phyloP scores from a whole-genome alignment of 2,113 vertebrate genomes.

The Nematolebias whitei region DNA sequence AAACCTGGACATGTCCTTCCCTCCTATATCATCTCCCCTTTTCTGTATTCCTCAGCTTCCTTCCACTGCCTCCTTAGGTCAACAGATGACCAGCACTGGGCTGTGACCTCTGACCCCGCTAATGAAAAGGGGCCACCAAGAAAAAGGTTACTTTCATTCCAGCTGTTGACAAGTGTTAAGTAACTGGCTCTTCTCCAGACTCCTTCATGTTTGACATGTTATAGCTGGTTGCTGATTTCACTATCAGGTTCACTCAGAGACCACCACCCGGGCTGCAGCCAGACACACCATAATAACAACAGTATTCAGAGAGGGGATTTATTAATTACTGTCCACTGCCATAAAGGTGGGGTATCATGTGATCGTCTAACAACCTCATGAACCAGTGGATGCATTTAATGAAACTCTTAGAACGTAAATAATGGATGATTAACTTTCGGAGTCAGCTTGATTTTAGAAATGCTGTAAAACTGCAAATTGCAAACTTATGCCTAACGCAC shows the following conservation, averaged over 20 bases:
- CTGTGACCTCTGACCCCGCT: slow-evolving; percentile 72
- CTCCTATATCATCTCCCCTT: slow-evolving; percentile 14
- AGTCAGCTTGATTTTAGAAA: too few species aligned
- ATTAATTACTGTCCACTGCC: too few species aligned
- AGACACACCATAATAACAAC: slow-evolving; percentile 69
- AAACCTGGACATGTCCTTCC: slow-evolving; percentile 20
- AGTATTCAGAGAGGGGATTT: too few species aligned
- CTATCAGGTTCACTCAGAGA: slow-evolving; percentile 75
- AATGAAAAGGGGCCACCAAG: slow-evolving; percentile 76
- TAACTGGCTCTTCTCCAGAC: slow-evolving; percentile 65
- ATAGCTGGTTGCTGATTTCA: slow-evolving; percentile 61
- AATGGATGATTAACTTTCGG: too few species aligned
- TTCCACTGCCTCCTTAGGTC: slow-evolving; percentile 49
- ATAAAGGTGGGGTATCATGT: too few species aligned
- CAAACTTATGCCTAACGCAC: too few species aligned
- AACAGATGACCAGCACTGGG: slow-evolving; percentile 45
- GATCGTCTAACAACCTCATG: too few species aligned
- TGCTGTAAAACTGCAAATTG: too few species aligned
- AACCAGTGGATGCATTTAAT: too few species aligned
- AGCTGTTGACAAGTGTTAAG: slow-evolving; percentile 78
- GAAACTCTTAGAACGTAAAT: too few species aligned
- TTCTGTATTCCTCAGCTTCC: slow-evolving; percentile 26
- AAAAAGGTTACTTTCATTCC: slow-evolving; percentile 76
- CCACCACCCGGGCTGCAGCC: slow-evolving; percentile 63
- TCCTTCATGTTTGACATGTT: slow-evolving; percentile 51